Base-by-base conservation (phyloP, 2,888 invertebrate genomes). In the Lasioglossum marginatum region DNA sequence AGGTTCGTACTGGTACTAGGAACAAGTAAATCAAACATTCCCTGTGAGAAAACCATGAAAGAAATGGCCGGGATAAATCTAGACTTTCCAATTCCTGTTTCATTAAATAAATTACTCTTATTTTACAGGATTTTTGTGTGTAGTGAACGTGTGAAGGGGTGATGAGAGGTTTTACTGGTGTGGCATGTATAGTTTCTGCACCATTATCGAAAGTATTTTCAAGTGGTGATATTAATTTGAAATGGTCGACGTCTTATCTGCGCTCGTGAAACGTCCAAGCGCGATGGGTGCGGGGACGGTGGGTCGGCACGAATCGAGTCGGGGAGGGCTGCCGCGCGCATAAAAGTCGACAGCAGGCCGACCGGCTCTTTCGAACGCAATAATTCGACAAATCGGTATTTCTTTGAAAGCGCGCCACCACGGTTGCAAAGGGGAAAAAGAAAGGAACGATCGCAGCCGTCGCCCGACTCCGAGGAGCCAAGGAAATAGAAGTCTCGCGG, bases 351-450 rank as follows among this genome's bases (percentile, higher is more conserved):
- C 85, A 78, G 80, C 82, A 71, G 77, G 66, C 71, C 68, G 74
- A 52, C 23, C 63, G 40, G 79, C 74, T 71, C 91, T 83, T 87
- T 89, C 81, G 81, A 85, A 77, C 80, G 82, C 77, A 83, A 90
- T 90, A 88, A 90, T 91, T 91, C 89, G 84, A 89, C 89, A 90
- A 90, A 91, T 91, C 90, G 91, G 91, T 89, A 89, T 89, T 90
- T 87, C 91, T 89, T 88, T 89, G 91, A 91, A 73, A 85, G 89
- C 73, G 68, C 75, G 57, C 79, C 81, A 60, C 52, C 68, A 57
- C 31, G 34, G 77, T 71, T 23, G 68, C 48, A 43, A 31, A 57
- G 34, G n/a, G 19, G 43, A 34, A 40, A 57, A 83, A 74, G n/a
- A 43, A 80, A 81, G 75, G 75, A 73, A 77, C 2, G 71, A 70